Conservation (phyloP, 2,797 vertebrate species). For the Pseudochirops cupreus region DNA sequence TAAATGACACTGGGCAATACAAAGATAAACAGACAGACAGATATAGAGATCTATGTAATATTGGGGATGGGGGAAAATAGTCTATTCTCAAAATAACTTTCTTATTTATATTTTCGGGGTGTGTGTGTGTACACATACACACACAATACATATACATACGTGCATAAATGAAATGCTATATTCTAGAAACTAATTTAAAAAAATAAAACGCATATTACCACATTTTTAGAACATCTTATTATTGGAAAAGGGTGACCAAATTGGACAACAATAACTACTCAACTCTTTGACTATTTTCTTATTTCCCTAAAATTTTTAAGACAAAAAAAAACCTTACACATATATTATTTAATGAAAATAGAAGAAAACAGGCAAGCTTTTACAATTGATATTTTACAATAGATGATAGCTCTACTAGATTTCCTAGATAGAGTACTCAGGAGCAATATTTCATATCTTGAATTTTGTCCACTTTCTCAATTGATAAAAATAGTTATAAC, state of each 20-base stretch:
- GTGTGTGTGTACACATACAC: too few relatives aligned
- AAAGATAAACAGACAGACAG: background rate
- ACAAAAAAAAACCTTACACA: background rate
- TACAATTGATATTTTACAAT: background rate
- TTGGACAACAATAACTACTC: background rate
- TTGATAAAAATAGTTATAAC: constrained; percentile 33
- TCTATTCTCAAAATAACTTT: background rate
- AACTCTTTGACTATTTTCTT: background rate
- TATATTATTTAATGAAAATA: background rate
- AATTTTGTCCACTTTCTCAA: constrained; percentile 36
- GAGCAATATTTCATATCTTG: constrained; percentile 28
- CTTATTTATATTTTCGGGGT: background rate
- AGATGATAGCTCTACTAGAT: background rate
- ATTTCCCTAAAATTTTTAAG: background rate
- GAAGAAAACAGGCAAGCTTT: background rate
- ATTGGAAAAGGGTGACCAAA: background rate
- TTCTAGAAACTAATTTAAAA: background rate
- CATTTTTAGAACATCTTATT: background rate
- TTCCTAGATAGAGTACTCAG: constrained; percentile 42
- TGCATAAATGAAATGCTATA: background rate
- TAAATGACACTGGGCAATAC: background rate
- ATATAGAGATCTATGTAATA: background rate
- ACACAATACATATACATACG: too few relatives aligned
- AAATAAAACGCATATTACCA: background rate
- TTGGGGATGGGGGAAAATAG: background rate